phyloP scores from a whole-genome alignment of 2,113 vertebrate species.

The Ptilonorhynchus violaceus region DNA sequence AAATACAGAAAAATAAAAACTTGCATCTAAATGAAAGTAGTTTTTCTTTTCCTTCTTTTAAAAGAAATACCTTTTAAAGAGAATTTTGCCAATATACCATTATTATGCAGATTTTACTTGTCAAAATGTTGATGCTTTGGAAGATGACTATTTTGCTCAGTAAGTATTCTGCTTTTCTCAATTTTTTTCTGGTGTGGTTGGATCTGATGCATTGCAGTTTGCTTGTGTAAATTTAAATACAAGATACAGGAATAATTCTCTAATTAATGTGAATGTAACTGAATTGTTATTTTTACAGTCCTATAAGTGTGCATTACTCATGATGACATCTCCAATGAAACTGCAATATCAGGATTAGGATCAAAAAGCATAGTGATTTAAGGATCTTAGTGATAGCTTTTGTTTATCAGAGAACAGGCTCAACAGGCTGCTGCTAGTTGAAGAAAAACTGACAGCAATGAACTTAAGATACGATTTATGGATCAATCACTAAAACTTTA shows the following conservation, averaged over 20 bases:
- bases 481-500: background rate
- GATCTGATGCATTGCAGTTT: background rate
- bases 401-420: background rate
- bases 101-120: constrained; percentile 69
- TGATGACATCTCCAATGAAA: background rate
- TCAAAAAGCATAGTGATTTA: background rate
- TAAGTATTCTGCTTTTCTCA: constrained; percentile 61
- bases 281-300: background rate
- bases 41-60: constrained; percentile 56
- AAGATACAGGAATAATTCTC: background rate
- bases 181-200: background rate
- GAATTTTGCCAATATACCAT: constrained; percentile 73
- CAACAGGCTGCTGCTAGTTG: background rate
- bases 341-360: background rate
- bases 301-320: background rate
- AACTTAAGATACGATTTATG: background rate
- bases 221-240: background rate
- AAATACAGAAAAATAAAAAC: background rate
- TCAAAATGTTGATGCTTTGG: constrained; percentile 52
- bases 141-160: constrained; percentile 66
- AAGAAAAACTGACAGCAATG: background rate
- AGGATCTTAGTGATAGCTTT: background rate
- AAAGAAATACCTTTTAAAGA: constrained; percentile 79
- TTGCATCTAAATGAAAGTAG: constrained; percentile 1
- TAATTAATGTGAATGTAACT: background rate